Base-by-base conservation (phyloP, 1,140 invertebrate genomes). In the Brachionus sp. region DNA sequence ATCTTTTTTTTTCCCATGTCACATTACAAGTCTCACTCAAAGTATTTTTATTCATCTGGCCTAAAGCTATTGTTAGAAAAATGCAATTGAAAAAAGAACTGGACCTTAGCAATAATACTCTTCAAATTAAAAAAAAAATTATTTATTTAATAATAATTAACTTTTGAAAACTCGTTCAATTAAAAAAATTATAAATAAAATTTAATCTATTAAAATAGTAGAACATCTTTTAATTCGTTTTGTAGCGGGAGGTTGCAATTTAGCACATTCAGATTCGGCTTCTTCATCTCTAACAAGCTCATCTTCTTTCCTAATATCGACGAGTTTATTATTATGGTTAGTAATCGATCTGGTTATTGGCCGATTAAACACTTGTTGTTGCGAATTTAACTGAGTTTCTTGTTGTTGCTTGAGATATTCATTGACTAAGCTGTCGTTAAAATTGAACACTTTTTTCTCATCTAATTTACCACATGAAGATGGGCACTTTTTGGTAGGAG, bases 341-440 rank as follows among this genome's bases (percentile, higher is more conserved):
- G 77, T 80, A 13, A 80, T 80, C 5, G 77, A 80, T 16, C 77
- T 37, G 2, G 77, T 80, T 1, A 80, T 80, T 25, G 77, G 77
- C 5, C 77, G 16, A 66, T 75, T 80, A 29, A 80, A 80, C n/a
- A 66, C 77, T 80, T 80, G 77, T 62, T 80, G 77, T 10, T 57
- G 39, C 13, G 35, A 33, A 66, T 37, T 57, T 9, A 16, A 5
- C 23, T 66, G 39, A 12, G 19, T 9, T 75, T 75, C 46, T 37
- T 80, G 77, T 19, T 80, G 77, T 23, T 80, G 77, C 35, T 80
- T 80, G 2, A 80, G n/a, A 16, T 80, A 80, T 16, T 80, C 77
- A 13, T 62, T 5, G 16, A 80, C 77, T 12, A 42, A 42, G n/a
- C 16, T 62, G 23, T 80, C 77, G 33, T 29, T 80, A n/a, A 80